A percentile compares a stretch with the other conserved stretches of the same genome.
Evolutionary conservation across 2,113 vertebrate species (phyloP).

Genomic region (Ceratotherium simum): DNA sequence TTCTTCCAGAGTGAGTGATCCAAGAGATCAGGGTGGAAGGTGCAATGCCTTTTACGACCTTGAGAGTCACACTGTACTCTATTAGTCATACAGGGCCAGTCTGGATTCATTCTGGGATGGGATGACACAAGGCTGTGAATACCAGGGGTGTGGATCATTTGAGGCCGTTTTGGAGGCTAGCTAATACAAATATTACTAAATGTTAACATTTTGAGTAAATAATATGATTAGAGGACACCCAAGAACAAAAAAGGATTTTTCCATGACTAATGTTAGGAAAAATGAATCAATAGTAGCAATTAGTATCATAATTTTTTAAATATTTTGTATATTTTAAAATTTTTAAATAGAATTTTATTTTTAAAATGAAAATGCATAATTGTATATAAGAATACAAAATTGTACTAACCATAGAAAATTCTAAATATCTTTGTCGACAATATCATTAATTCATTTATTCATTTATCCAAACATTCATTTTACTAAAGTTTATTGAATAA

Average conservation of each 20-base stretch:
- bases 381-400: neutral
- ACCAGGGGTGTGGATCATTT: neutral
- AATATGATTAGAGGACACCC: neutral
- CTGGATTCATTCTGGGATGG: neutral
- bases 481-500: neutral
- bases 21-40: neutral
- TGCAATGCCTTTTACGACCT: too few relatives aligned
- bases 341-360: slow-evolving; percentile 2
- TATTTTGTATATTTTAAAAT: neutral
- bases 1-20: neutral
- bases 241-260: neutral
- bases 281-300: neutral
- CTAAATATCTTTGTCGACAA: neutral
- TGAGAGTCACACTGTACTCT: neutral
- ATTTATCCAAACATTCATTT: slow-evolving; percentile 3
- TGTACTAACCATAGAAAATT: neutral
- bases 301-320: neutral
- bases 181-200: neutral
- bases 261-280: neutral
- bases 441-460: neutral
- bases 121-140: neutral
- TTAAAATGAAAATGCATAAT: neutral
- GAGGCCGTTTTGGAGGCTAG: neutral
- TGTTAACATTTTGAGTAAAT: neutral
- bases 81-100: neutral